Percentiles rank a stretch among this genome's conserved stretches.
These are phyloP conservation scores for Gorsachius magnificus DNA, from an alignment of 2,797 vertebrate genomes.

Conservation along the genomic window DNA sequence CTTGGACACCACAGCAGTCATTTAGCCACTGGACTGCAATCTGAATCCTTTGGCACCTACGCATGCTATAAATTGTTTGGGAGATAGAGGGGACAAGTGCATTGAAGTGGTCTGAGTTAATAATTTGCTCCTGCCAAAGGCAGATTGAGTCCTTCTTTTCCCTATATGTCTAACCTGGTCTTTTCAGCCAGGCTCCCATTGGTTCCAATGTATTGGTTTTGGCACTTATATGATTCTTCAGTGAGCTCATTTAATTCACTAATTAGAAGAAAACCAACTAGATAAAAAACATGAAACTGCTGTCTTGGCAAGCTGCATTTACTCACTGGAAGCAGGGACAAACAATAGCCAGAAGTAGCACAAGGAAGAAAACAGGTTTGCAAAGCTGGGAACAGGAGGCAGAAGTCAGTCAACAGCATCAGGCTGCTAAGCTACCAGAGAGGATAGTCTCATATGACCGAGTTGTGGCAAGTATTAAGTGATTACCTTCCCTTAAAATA, in stretches of 20 bases:
- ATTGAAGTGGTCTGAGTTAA: neutral
- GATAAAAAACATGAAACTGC: neutral
- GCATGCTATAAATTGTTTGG: neutral
- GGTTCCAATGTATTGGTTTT: neutral
- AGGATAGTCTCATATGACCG: neutral
- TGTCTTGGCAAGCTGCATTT: neutral
- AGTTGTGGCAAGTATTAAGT: neutral
- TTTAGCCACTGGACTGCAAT: neutral
- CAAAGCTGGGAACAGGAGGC: neutral
- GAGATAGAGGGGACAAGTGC: neutral
- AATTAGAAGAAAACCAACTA: neutral
- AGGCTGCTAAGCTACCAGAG: neutral
- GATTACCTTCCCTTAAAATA: neutral
- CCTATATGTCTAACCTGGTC: rapidly evolving
- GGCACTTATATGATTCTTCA: neutral
- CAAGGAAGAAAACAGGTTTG: neutral
- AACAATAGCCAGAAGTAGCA: neutral
- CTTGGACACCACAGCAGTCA: neutral
- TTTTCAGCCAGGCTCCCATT: neutral
- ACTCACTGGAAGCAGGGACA: neutral
- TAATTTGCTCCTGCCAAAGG: neutral
- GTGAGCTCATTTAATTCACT: neutral
- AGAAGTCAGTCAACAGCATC: neutral
- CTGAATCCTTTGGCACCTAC: neutral
- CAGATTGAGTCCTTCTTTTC: neutral